phyloP scores from a whole-genome alignment of 2,113 vertebrate species.

The Acrocephalus kingi region DNA sequence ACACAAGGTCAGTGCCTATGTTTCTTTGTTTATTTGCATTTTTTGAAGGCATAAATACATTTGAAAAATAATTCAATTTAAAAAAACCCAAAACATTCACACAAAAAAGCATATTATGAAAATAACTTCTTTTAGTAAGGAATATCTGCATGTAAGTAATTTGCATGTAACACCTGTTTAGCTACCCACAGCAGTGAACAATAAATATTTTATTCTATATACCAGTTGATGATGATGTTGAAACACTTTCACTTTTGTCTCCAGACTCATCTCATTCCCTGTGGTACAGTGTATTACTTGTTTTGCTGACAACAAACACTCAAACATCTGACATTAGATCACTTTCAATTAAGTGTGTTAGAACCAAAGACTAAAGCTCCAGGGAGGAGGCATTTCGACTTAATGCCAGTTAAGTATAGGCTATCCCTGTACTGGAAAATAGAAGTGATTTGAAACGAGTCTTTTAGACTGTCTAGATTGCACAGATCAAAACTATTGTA shows the following conservation, averaged over 20 bases:
- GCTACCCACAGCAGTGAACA: background rate
- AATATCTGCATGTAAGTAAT: background rate
- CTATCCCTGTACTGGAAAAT: background rate
- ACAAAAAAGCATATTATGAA: background rate
- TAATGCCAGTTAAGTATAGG: conserved; percentile 19
- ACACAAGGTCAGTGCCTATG: background rate
- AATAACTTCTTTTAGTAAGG: background rate
- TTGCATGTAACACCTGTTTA: background rate
- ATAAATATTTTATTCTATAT: conserved; percentile 44
- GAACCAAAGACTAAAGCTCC: conserved; percentile 48
- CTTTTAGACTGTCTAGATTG: background rate
- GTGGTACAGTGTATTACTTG: conserved; percentile 22
- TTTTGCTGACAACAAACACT: conserved; percentile 66
- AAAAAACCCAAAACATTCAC: background rate
- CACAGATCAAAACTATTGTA: background rate
- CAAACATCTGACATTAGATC: conserved; percentile 63
- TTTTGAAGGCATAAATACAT: background rate
- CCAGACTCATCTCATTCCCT: background rate
- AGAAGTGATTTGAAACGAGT: background rate
- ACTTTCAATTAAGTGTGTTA: conserved; percentile 68
- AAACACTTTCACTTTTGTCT: conserved; percentile 23
- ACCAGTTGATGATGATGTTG: background rate
- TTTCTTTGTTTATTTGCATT: background rate
- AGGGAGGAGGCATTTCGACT: conserved; percentile 44
- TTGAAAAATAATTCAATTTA: background rate